Evolutionary conservation across 2,113 vertebrate species (phyloP), one percentile per base, ranked within the genome.

Genomic region (Chinchilla lanigera): DNA sequence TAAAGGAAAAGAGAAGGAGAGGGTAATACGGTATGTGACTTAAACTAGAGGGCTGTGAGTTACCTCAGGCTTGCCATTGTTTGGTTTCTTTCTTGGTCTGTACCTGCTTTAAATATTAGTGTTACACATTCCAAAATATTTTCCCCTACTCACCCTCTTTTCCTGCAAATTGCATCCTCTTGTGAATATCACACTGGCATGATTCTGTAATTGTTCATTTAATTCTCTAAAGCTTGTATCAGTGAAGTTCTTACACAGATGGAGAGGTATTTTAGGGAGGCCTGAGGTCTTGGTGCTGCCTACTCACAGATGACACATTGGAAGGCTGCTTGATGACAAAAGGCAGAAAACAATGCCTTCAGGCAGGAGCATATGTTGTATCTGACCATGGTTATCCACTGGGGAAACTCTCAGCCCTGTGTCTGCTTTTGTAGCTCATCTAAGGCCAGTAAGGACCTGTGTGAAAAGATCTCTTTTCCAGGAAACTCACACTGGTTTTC

Each of bases 71-170:
- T 44, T 73, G 78, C 54, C 65, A 28, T 54, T 95, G 71, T 44
- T 78, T 91, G 65, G 65, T 73, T 89, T 78, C 35, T 61, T 92
- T 89, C 47, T 91, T 47, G 12, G 47, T 54, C 73, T n/a, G 41
- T 11, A 52, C 83, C 41, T 89, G 41, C 67, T 84, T 80, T 89
- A 89, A 97, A 91, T 95, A 20, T 82, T 91, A 86, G 58, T 41
- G 44, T 26, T 71, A 44, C 28, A 38, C 38, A 28, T 84, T 89
- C 90, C 44, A 17, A 90, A 97, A 91, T 94, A 80, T 11, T 78
- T 94, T 20, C 69, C 47, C 20, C 24, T 89, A 92, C 50, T 84
- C 54, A 69, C 12, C 28, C 19, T 19, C 30, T 30, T 47, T 77
- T 16, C 81, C 67, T 9, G 10, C 50, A 73, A 73, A 82, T 86